Evolutionary conservation across 2,888 invertebrate genomes (phyloP).

Genomic region (Argynnis bischoffii): DNA sequence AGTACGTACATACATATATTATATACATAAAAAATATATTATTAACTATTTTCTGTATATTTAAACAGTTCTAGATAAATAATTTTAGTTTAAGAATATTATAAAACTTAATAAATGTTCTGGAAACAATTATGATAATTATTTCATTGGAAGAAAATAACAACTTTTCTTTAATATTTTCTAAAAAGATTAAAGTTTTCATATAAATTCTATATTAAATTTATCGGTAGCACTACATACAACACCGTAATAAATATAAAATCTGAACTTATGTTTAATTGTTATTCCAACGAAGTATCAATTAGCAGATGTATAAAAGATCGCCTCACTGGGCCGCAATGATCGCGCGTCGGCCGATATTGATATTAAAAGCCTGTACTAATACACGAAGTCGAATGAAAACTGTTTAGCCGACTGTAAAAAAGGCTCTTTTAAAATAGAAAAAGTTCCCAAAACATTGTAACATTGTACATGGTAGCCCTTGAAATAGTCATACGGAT

Average conservation of each 20-base stretch:
- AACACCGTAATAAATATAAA: not conserved
- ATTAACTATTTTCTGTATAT: too few species aligned
- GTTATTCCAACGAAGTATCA: conserved; percentile 3
- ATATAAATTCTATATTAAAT: too few species aligned
- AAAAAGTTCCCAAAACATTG: conserved; percentile 7
- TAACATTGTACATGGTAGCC: not conserved
- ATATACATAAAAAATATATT: too few species aligned
- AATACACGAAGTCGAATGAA: conserved; percentile 12
- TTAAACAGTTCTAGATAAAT: too few species aligned
- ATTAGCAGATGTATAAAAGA: conserved; percentile 11
- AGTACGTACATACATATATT: too few species aligned
- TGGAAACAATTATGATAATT: too few species aligned
- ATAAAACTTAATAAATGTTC: too few species aligned
- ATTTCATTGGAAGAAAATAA: too few species aligned
- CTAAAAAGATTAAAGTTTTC: too few species aligned
- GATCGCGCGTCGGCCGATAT: conserved; percentile 1
- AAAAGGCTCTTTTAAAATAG: conserved; percentile 16
- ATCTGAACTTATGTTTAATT: conserved; percentile 11
- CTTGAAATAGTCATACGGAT: not conserved
- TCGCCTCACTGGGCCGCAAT: conserved; percentile 15
- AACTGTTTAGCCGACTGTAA: conserved; percentile 12
- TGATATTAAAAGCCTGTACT: conserved; percentile 7
- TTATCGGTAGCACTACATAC: not conserved
- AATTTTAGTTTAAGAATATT: too few species aligned
- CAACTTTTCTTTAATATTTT: too few species aligned